Evolutionary conservation across 2,888 invertebrate genomes (phyloP), one percentile per base, ranked within the genome.

Genomic region (Anarsia innoxiella): DNA sequence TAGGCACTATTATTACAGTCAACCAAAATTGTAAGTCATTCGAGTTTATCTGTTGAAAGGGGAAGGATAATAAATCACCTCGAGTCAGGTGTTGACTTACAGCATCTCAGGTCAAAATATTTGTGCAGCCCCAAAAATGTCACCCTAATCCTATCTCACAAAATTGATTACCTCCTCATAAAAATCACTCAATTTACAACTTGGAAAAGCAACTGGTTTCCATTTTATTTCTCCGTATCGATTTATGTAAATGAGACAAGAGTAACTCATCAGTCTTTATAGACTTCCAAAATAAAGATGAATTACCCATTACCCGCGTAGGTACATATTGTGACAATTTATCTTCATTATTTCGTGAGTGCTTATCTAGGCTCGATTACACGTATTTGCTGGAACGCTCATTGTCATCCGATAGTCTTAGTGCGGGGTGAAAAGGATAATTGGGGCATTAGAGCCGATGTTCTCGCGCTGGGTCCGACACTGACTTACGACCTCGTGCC

Each of bases 11-110:
- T 33, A 33, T 33, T 26, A 12, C 15, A n/a, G n/a, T 26, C 33
- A 4, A n/a, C 13, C n/a, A 33, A 33, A 33, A 33, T 33, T 33
- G 33, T 26, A 26, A 33, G 39, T 48, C 48, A 40, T 58, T 52
- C 44, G 51, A 48, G 49, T 53, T 53, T 53, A 51, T 53, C 48
- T 49, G 44, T 40, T 34, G 46, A 56, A 57, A 51, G 53, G 50
- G 54, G 48, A 57, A 51, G 53, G 49, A 59, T 58, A 64, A 65
- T 65, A 63, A 61, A 66, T 61, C 56, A 49, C 45, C 49, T 50
- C 44, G 42, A 62, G 54, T 49, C 57, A 50, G 55, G 33, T 33
- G 33, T 33, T 33, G 33, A 33, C 33, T 33, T 44, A 44, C 41
- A 28, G 44, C 33, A 12, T 36, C 43, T 36, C 36, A 38, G 39